Conservation (phyloP, 1,140 invertebrate genomes). For the Megalonaias nervosa region DNA sequence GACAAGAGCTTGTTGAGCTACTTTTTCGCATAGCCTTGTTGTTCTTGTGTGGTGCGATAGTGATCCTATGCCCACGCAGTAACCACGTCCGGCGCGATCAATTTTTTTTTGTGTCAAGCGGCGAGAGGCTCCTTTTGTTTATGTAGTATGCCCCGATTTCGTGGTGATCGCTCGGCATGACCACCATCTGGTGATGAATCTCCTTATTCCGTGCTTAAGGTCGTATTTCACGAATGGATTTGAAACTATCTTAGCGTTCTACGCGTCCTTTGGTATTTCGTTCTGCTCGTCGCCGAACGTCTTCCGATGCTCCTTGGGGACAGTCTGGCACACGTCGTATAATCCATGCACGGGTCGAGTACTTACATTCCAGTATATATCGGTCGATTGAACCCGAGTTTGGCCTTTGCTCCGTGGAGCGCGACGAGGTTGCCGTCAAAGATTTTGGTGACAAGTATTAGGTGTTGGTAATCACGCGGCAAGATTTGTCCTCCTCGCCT, state of each 20-base stretch:
- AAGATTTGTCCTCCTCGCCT: too few relatives aligned
- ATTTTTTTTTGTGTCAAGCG: background rate
- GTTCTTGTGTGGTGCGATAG: conserved; percentile 28
- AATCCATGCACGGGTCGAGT: conserved; percentile 44
- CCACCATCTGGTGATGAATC: conserved; percentile 43
- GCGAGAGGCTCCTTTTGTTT: conserved; percentile 2
- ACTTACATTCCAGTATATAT: conserved; percentile 48
- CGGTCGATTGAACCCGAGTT: conserved; percentile 40
- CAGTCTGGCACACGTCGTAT: conserved; percentile 22
- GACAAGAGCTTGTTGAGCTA: background rate
- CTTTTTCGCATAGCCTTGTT: too few relatives aligned
- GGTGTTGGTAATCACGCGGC: too few relatives aligned
- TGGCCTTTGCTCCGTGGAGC: conserved; percentile 33
- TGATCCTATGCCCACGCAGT: background rate
- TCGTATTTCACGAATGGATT: conserved; percentile 39
- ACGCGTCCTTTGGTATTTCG: conserved; percentile 57
- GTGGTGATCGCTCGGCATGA: background rate
- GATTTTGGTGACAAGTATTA: too few relatives aligned
- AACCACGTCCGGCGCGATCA: too few relatives aligned
- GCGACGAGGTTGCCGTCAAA: conserved; percentile 29
- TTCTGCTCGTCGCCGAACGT: conserved; percentile 72
- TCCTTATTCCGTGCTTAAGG: conserved; percentile 28
- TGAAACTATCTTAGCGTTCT: conserved; percentile 40
- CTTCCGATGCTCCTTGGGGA: conserved; percentile 59
- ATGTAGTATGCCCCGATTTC: conserved; percentile 33